Base-by-base conservation (phyloP, 2,113 vertebrate genomes). In the Ptyas mucosa region DNA sequence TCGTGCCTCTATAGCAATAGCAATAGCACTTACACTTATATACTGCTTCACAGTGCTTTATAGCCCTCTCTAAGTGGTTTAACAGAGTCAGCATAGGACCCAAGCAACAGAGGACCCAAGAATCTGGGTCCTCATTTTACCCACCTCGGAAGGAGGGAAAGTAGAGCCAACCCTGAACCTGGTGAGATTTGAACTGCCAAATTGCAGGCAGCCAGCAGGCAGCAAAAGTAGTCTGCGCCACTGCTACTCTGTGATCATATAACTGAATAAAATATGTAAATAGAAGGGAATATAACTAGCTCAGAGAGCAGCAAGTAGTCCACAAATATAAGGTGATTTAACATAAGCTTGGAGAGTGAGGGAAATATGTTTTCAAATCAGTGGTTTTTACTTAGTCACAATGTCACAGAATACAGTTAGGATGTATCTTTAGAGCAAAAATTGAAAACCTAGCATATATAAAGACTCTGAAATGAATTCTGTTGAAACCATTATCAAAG, bases 381-480 rank as follows among this genome's bases (percentile, higher is more conserved):
- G 86, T 94, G 12, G 0, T 1, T 43, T 7, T 57, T 61, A 85
- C 54, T 81, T 29, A 92, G 0, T 43, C 12, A 49, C 54, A 53
- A 51, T 14, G 18, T 85, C 52, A 55, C 23, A 51, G 57, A 81
- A 89, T 3, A 94, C 43, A 85, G 39, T 39, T 46, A 43, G 91
- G 87, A 95, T 96, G 95, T 53, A 90, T 93, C 89, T 87, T 91
- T 90, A 81, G 61, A 93, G 92, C n/a, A 52, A 18, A 94, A 95
- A 94, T 90, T 91, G 46, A 94, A 97, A 97, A 91, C 29, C 53
- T 92, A 93, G 20, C 88, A 95, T 86, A 90, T 52, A 96, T 57
- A 91, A 92, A 94, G 87, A 94, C 96, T 95, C 61, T 96, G 85
- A 96, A 97, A 95, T 91, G 46, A 49, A 91, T 94, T 89, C 69